A percentile compares a stretch with the other conserved stretches of the same genome.
These are phyloP conservation scores for Saccopteryx bilineata DNA, from an alignment of 2,113 vertebrate genomes.

Conservation along the genomic window DNA sequence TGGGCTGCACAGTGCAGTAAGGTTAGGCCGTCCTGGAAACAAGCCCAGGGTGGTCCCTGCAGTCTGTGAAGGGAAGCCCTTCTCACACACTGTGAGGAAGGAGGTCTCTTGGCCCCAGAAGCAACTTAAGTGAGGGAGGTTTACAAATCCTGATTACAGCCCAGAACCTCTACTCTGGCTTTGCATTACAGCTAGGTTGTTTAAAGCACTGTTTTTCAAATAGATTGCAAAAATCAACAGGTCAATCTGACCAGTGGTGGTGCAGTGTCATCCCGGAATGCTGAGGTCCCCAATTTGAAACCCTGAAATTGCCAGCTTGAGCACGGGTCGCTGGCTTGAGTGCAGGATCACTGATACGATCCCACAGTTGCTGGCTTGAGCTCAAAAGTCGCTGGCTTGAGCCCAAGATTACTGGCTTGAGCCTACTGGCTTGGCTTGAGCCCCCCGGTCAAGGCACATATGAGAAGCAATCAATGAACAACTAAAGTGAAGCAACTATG, in stretches of 20 bases:
- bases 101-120: not conserved
- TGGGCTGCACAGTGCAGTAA: slow-evolving; percentile 94
- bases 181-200: not conserved
- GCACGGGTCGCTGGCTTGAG: no score
- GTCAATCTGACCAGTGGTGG: not conserved
- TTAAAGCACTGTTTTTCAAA: not conserved
- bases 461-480: no score
- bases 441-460: no score
- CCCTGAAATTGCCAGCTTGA: no score
- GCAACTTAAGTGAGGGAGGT: not conserved
- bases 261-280: no score
- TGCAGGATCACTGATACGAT: no score
- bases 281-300: no score
- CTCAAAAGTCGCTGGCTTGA: no score
- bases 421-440: no score
- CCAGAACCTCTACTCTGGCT: not conserved
- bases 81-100: not conserved
- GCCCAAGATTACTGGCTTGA: no score
- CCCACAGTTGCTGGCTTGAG: no score
- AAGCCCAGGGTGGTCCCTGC: not conserved
- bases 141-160: not conserved
- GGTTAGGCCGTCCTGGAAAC: slow-evolving; percentile 90
- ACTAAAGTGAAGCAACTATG: no score
- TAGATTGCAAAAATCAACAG: not conserved
- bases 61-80: not conserved